phyloP scores from a whole-genome alignment of 2,113 vertebrate species.

The Heteronetta atricapilla region DNA sequence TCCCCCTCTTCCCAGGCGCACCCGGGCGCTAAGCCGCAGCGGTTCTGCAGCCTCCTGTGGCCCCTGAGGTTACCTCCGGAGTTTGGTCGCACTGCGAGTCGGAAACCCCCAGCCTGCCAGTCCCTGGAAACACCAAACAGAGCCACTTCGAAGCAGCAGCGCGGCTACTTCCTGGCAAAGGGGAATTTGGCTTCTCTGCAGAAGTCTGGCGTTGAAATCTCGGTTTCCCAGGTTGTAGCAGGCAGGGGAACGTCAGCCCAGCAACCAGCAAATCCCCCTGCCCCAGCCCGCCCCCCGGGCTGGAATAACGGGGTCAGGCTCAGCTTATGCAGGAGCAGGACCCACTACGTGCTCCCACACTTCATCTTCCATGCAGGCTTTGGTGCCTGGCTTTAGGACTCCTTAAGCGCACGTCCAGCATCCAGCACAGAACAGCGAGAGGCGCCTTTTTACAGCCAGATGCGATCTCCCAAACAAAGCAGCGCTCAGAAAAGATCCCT shows the following conservation, averaged over 20 bases:
- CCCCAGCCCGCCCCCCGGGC: slow-evolving; percentile 19
- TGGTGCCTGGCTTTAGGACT: slow-evolving; percentile 44
- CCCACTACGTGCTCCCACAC: slow-evolving; percentile 29
- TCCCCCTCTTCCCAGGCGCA: neutral
- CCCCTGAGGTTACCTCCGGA: neutral
- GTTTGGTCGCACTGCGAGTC: neutral
- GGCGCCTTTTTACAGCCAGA: slow-evolving; percentile 44
- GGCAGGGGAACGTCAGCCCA: slow-evolving; percentile 3
- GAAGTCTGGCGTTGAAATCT: slow-evolving; percentile 48
- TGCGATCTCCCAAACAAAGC: slow-evolving; percentile 42
- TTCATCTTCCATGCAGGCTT: slow-evolving; percentile 31
- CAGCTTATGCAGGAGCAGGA: neutral
- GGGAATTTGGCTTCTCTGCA: slow-evolving; percentile 57
- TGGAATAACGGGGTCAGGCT: neutral
- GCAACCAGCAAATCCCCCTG: slow-evolving; percentile 16
- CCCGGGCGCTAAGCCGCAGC: fast-evolving
- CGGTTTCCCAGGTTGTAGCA: slow-evolving; percentile 33
- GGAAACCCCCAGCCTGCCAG: neutral
- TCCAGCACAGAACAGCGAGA: slow-evolving; percentile 17
- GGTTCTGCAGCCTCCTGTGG: neutral
- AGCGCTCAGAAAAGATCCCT: neutral
- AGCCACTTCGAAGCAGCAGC: neutral
- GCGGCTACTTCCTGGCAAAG: slow-evolving; percentile 50
- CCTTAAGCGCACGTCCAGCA: slow-evolving; percentile 21
- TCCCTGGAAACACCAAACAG: slow-evolving; percentile 41